Percentiles rank a stretch among this genome's conserved stretches.
Conservation (phyloP, 2,113 vertebrate genomes). For the Poicephalus gulielmi region DNA sequence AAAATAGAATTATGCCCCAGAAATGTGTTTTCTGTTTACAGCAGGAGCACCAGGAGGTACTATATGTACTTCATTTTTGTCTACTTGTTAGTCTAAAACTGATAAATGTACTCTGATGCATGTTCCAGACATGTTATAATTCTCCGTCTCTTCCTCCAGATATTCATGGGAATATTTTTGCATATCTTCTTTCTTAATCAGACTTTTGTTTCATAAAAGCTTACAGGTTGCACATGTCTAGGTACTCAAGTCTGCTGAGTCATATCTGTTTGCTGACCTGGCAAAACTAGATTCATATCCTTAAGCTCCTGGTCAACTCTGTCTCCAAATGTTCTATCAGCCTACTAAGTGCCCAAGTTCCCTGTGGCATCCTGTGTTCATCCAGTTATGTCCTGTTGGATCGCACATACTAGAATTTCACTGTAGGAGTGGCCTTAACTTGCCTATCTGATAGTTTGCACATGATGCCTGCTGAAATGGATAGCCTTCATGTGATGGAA, state of each 20-base stretch:
- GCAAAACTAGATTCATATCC: not conserved
- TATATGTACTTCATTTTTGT: not conserved
- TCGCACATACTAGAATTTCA: not conserved
- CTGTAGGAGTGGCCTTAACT: not conserved
- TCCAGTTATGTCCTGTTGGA: not conserved
- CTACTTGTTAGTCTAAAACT: not conserved
- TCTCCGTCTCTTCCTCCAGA: not conserved
- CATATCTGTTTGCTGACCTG: not conserved
- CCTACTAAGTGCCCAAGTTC: not conserved
- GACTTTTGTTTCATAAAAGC: not conserved
- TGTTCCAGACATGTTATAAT: not conserved
- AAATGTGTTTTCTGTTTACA: not conserved
- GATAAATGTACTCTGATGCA: not conserved
- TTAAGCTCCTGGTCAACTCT: not conserved
- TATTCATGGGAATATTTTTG: not conserved
- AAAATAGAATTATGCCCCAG: conserved; percentile 8
- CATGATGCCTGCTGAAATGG: not conserved
- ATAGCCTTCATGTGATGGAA: not conserved
- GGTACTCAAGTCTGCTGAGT: not conserved
- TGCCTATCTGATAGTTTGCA: not conserved
- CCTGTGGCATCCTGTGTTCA: not conserved
- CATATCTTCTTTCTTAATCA: not conserved
- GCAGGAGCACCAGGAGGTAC: not conserved
- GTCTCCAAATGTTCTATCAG: not conserved
- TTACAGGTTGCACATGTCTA: not conserved